Base-by-base conservation (phyloP, 37 sponge, comb jelly and placozoan species). In the Sycon ciliatum region DNA sequence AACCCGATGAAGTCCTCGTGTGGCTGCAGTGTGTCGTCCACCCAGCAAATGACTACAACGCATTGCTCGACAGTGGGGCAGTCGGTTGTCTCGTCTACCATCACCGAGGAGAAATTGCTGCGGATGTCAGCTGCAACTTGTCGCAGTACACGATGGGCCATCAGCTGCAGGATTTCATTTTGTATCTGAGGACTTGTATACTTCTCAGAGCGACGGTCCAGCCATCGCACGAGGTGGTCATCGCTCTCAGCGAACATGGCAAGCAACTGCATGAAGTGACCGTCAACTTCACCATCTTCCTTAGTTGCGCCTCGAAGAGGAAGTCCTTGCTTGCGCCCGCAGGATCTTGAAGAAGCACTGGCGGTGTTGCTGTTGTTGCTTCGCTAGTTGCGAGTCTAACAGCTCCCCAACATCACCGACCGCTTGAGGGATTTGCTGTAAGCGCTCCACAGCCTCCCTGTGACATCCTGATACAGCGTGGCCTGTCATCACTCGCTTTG, bases 71-170 rank as follows among this genome's bases (percentile, higher is more conserved):
- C 29, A 27, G 75, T 81, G 0, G 75, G 34, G n/a, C 68, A 31
- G 38, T 82, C 76, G n/a, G 74, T 82, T 32, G 82, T 76, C 62
- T 82, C 77, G 58, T 77, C 81, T 4, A 70, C 37, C 67, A 82
- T 82, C 28, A 82, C 56, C 5, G 82, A 76, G 24, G 9, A 18
- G 22, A 60, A 60, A n/a, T 11, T 22, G 22, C 9, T 11, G 22
- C n/a, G 22, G 16, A 60, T 60, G 7, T 11, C 7, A n/a, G 11
- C n/a, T 9, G 22, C 22, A 9, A 60, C 63, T 11, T 18, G 26
- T n/a, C 63, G 63, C 7, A 60, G 63, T 11, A 60, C 30, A 30
- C 30, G 36, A 11, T 61, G 57, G 62, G 74, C 60, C 74, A 73
- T 73, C 20, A 57, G 34, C 34, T 65, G 29, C 11, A 73, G 28